Evolutionary conservation across 2,797 vertebrate species (phyloP), one percentile per base, ranked within the genome.

Genomic region (Xiphorhynchus erythropygius): DNA sequence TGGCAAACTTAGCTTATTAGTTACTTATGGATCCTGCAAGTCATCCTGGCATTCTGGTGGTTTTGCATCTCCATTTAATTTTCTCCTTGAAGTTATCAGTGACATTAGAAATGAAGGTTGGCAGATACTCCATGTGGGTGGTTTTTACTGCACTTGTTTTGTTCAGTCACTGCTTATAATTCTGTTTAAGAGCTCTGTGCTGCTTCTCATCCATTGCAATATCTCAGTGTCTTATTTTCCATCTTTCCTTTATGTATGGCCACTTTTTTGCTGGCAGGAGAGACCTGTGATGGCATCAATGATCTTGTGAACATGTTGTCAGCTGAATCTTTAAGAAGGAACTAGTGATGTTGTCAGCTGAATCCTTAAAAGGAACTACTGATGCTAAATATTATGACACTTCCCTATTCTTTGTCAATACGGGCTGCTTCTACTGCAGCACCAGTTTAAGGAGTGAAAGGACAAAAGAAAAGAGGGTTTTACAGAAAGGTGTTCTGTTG

Each of bases 21-120:
- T 47, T 93, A n/a, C 74, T 87, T 84, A 50, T 64, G 56, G 52
- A 95, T 94, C 91, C 75, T 97, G 96, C 96, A 96, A 96, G 94
- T 97, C 97, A 96, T 97, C 89, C 75, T 93, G 27, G 63, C 32
- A 4, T 90, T 89, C 83, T 95, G 89, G 60, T 7, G 2, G 62
- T 50, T 90, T 89, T 77, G 57, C 67, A 83, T 74, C 62, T 92
- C 89, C 81, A 93, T 96, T 94, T 95, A 81, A 93, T 97, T 96
- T 95, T 93, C 93, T 84, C 89, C 93, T 87, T 94, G 91, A 96
- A 96, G 84, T 93, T 96, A 94, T 87, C 91, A 91, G 90, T 84
- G 84, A 80, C 87, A 92, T 93, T 94, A 93, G 89, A 95, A 96
- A 82, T 90, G 57, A 88, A 92, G 62, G 62, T 56, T 93, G 93